Conservation (phyloP, 1,140 invertebrate genomes). For the Grapholita molesta region DNA sequence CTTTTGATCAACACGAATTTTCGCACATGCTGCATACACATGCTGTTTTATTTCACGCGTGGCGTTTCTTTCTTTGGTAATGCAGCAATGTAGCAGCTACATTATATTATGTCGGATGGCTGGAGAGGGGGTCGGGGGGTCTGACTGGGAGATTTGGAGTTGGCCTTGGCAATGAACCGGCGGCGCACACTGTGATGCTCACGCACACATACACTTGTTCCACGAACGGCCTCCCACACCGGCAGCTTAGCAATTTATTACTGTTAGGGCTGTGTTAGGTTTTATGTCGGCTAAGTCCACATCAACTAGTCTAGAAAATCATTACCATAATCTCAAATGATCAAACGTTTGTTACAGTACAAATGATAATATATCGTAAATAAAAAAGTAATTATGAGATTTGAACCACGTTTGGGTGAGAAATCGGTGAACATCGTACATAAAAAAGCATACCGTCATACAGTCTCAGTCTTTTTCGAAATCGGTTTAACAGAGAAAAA, state of each 20-base stretch:
- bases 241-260: constrained; percentile 32
- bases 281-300: neutral
- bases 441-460: too few relatives aligned
- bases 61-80: neutral
- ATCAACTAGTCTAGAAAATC: neutral
- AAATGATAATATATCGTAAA: too few relatives aligned
- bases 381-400: too few relatives aligned
- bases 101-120: constrained; percentile 54
- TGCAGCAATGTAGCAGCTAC: neutral
- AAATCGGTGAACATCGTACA: too few relatives aligned
- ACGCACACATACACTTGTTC: constrained; percentile 58
- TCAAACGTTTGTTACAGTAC: too few relatives aligned
- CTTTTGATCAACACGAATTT: neutral
- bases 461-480: too few relatives aligned
- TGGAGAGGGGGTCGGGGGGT: constrained; percentile 49
- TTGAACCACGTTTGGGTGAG: too few relatives aligned
- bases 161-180: constrained; percentile 77
- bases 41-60: neutral
- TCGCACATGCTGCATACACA: neutral
- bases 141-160: constrained; percentile 71
- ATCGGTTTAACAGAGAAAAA: too few relatives aligned
- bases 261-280: constrained; percentile 52
- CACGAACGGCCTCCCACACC: constrained; percentile 69
- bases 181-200: constrained; percentile 54
- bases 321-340: too few relatives aligned